phyloP scores from a whole-genome alignment of 2,113 vertebrate genomes.

The Orthochromis malagaraziensis region DNA sequence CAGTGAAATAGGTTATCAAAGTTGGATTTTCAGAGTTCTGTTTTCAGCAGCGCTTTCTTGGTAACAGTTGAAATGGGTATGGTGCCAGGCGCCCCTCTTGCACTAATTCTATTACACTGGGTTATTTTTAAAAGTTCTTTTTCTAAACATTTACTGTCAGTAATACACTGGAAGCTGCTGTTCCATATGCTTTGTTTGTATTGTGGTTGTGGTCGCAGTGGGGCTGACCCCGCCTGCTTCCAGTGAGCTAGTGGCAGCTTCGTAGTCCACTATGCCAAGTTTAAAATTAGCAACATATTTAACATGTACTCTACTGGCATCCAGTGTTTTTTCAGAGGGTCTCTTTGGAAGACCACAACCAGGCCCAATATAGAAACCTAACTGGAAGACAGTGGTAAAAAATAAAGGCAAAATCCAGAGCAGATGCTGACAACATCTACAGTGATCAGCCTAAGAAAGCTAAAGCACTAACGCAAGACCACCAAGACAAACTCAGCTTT shows the following conservation, averaged over 20 bases:
- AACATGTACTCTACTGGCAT: conserved; percentile 79
- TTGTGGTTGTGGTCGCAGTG: conserved; percentile 76
- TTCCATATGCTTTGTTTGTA: conserved; percentile 82
- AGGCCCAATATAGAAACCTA: conserved; percentile 77
- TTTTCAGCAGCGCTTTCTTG: neutral
- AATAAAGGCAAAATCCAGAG: conserved; percentile 42
- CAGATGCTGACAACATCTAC: conserved; percentile 69
- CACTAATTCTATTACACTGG: conserved; percentile 68
- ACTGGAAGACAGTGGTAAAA: conserved; percentile 54
- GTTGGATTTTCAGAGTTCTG: neutral
- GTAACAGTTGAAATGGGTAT: neutral
- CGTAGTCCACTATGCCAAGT: conserved; percentile 75
- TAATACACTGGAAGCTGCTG: conserved; percentile 71
- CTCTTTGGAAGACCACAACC: conserved; percentile 79
- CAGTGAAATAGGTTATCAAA: neutral
- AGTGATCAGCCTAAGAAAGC: conserved; percentile 33
- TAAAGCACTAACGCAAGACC: conserved; percentile 25
- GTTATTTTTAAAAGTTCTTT: conserved; percentile 70
- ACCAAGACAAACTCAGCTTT: conserved; percentile 40
- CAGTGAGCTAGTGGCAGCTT: conserved; percentile 73
- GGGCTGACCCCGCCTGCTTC: conserved; percentile 66
- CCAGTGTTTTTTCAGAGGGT: conserved; percentile 71
- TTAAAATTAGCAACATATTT: conserved; percentile 96
- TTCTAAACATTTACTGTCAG: conserved; percentile 74
- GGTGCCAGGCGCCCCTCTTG: conserved; percentile 51